A percentile compares a stretch with the other conserved stretches of the same genome.
phyloP scores from a whole-genome alignment of 2,888 invertebrate species.

The Isoperla grammatica region DNA sequence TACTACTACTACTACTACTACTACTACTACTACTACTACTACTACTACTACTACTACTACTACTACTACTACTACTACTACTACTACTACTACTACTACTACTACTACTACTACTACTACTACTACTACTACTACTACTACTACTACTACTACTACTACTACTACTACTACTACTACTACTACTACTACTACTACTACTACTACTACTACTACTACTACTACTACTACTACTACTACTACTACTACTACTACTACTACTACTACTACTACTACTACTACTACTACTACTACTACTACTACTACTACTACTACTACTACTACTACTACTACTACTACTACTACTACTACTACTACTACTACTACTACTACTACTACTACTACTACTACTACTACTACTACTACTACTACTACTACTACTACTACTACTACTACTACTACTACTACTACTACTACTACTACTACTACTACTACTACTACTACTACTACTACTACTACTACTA shows the following conservation, averaged over 20 bases:
- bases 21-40: not conserved
- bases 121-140: not conserved
- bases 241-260: conserved; percentile 7
- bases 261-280: not conserved
- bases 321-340: not conserved
- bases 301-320: not conserved
- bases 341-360: not conserved
- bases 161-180: not conserved
- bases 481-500: not conserved
- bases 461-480: not conserved
- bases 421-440: not conserved
- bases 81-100: not conserved
- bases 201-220: not conserved
- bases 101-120: not conserved
- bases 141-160: not conserved
- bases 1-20: conserved; percentile 1
- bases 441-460: not conserved
- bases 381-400: not conserved
- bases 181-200: not conserved
- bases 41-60: not conserved
- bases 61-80: not conserved
- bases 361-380: not conserved
- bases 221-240: not conserved
- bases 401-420: not conserved
- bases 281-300: not conserved